Evolutionary conservation across 2,888 invertebrate species (phyloP).

Genomic region (Rhingia campestris): DNA sequence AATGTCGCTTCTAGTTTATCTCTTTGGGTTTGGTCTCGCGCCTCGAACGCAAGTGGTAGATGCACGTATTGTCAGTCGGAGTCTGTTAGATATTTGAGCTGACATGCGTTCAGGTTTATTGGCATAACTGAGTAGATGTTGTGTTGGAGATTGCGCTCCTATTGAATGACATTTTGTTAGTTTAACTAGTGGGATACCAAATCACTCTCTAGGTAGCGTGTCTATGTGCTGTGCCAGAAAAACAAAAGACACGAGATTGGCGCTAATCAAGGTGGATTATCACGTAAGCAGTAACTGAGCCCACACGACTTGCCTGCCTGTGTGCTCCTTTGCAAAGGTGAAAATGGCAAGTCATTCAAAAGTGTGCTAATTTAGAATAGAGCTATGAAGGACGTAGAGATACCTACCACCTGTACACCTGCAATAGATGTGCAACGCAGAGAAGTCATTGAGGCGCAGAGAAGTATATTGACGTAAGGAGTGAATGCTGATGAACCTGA

Average conservation of each 20-base stretch:
- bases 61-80: constrained; percentile 54
- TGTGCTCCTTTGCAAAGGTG: constrained; percentile 3
- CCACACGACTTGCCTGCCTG: constrained; percentile 56
- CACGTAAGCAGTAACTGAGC: constrained; percentile 60
- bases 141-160: constrained; percentile 54
- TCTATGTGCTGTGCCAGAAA: background rate
- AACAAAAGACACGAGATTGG: constrained; percentile 61
- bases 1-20: constrained; percentile 72
- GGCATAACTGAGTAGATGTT: constrained; percentile 69
- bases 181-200: constrained; percentile 1
- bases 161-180: constrained; percentile 70
- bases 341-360: constrained; percentile 36
- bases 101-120: constrained; percentile 74
- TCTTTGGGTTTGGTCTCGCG: constrained; percentile 65
- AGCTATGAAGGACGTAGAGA: constrained; percentile 26
- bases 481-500: no score
- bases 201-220: background rate
- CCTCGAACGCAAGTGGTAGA: constrained; percentile 40
- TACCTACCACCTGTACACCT: constrained; percentile 38
- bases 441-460: no score
- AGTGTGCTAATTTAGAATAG: constrained; percentile 62
- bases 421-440: constrained; percentile 7
- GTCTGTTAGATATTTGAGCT: constrained; percentile 72
- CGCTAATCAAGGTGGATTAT: constrained; percentile 66
- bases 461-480: no score